A percentile compares a stretch with the other conserved stretches of the same genome.
Evolutionary conservation across 2,888 invertebrate genomes (phyloP).

Genomic region (Leptopterna dolabrata): DNA sequence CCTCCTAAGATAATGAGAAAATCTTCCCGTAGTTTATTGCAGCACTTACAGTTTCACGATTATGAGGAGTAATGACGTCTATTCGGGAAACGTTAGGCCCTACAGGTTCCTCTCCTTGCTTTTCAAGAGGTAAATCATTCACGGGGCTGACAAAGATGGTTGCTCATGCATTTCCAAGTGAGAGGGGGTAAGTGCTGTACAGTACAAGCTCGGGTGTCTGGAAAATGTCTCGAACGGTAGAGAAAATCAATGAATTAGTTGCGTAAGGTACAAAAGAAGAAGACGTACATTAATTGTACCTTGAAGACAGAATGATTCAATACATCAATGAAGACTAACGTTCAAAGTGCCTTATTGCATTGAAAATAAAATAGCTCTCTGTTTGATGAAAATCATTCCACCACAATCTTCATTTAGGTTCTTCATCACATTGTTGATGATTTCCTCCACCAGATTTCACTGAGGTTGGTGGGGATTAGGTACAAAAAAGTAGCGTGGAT

Average conservation of each 20-base stretch:
- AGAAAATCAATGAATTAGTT: not conserved
- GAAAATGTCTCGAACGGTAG: not conserved
- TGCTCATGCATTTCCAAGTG: not conserved
- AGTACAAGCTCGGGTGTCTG: not conserved
- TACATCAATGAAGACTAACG: too few species aligned
- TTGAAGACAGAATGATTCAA: too few species aligned
- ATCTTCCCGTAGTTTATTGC: constrained; percentile 29
- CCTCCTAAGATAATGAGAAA: constrained; percentile 37
- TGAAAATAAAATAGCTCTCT: too few species aligned
- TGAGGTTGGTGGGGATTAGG: too few species aligned
- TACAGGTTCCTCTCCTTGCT: not conserved
- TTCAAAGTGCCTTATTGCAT: too few species aligned
- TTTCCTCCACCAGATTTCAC: too few species aligned
- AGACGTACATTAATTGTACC: too few species aligned
- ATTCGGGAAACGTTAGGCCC: not conserved
- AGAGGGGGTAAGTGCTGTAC: not conserved
- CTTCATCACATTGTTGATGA: too few species aligned
- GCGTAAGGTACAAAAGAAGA: too few species aligned
- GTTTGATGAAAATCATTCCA: too few species aligned
- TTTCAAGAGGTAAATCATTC: constrained; percentile 16
- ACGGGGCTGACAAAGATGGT: constrained; percentile 14
- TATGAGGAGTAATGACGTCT: constrained; percentile 44
- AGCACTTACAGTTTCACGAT: constrained; percentile 36
- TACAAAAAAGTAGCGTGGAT: too few species aligned
- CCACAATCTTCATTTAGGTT: too few species aligned